Evolutionary conservation across 2,797 vertebrate species (phyloP).

Genomic region (Sebastes iracundus): DNA sequence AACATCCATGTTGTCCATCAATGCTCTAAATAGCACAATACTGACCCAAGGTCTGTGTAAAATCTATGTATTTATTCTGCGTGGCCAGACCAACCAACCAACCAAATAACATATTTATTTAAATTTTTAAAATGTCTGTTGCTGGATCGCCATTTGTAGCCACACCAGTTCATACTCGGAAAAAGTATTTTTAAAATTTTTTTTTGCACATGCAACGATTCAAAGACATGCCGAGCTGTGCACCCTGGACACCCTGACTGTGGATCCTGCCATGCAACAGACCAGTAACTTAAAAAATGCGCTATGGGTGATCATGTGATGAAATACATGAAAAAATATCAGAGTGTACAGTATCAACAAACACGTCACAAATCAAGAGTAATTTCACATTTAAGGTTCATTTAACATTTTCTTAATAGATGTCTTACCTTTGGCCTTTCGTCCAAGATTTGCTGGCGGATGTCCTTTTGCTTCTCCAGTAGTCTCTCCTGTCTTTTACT

Average conservation of each 20-base stretch:
- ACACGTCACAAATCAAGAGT: neutral
- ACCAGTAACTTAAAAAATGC: neutral
- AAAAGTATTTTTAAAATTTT: neutral
- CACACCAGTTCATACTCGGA: neutral
- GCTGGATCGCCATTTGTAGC: neutral
- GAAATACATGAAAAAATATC: neutral
- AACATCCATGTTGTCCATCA: neutral
- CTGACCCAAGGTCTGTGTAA: neutral
- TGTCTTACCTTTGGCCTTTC: slow-evolving; percentile 94
- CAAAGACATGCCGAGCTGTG: neutral
- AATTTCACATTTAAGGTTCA: neutral
- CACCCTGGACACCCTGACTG: neutral
- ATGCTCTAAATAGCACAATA: neutral
- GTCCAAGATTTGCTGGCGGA: slow-evolving; percentile 95
- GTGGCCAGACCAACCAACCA: neutral
- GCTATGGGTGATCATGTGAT: neutral
- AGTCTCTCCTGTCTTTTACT: slow-evolving; percentile 95
- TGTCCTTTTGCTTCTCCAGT: slow-evolving; percentile 94
- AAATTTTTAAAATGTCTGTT: neutral
- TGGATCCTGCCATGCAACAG: neutral
- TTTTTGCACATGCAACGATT: neutral
- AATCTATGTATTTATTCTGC: neutral
- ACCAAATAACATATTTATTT: neutral
- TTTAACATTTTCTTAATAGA: neutral
- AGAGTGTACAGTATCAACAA: neutral